Evolutionary conservation across 2,888 invertebrate species (phyloP).

Genomic region (Acrobasis suavella): DNA sequence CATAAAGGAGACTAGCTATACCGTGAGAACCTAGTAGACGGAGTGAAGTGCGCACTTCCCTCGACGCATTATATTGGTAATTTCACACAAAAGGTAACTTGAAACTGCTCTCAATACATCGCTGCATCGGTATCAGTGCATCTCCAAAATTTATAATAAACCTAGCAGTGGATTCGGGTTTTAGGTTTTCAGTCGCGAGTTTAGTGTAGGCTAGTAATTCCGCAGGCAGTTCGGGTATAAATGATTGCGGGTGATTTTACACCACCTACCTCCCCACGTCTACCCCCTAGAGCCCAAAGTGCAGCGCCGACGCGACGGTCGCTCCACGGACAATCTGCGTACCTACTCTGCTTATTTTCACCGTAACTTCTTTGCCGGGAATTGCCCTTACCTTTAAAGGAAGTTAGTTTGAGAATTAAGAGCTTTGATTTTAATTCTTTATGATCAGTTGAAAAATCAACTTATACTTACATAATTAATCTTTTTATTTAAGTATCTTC

Average conservation of each 20-base stretch:
- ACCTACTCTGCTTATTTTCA: constrained; percentile 82
- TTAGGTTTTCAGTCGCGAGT: constrained; percentile 53
- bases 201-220: constrained; percentile 78
- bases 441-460: not conserved
- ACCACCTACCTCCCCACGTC: constrained; percentile 67
- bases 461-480: too few relatives aligned
- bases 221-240: constrained; percentile 81
- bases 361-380: constrained; percentile 80
- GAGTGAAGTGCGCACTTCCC: constrained; percentile 48
- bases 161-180: constrained; percentile 41
- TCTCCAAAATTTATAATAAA: not conserved
- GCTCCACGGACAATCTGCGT: constrained; percentile 80
- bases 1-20: constrained; percentile 38
- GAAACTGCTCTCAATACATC: constrained; percentile 33
- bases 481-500: too few relatives aligned
- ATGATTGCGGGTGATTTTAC: constrained; percentile 82
- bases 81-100: constrained; percentile 31
- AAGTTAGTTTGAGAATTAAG: constrained; percentile 43
- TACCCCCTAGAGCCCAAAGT: constrained; percentile 63
- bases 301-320: constrained; percentile 77
- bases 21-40: constrained; percentile 46
- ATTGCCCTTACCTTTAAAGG: constrained; percentile 79
- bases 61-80: constrained; percentile 47
- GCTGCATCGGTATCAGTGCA: constrained; percentile 29
- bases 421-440: not conserved